Conservation (phyloP, 2,888 invertebrate species). For the Scaptomyza caliginosa region DNA sequence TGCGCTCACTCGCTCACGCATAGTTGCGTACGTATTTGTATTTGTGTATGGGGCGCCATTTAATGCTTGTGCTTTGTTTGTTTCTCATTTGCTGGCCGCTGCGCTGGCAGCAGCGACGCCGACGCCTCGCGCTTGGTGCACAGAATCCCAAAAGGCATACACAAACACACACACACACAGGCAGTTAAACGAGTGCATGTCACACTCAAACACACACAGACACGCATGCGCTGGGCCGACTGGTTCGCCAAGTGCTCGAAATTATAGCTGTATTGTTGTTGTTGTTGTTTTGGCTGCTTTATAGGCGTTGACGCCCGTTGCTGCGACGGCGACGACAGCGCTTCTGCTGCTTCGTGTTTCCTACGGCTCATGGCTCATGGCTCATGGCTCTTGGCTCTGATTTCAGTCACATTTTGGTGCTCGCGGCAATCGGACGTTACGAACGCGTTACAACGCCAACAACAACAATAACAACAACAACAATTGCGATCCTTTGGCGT, state of each 20-base stretch:
- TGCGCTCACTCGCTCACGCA: constrained; percentile 45
- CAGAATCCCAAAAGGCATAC: constrained; percentile 69
- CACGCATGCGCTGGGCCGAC: constrained; percentile 60
- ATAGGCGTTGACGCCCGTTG: constrained; percentile 63
- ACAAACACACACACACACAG: constrained; percentile 12
- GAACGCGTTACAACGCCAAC: constrained; percentile 25
- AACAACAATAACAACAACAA: constrained; percentile 17
- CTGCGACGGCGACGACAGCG: constrained; percentile 45
- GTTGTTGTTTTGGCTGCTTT: constrained; percentile 9
- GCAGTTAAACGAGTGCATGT: neutral
- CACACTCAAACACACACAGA: constrained; percentile 34
- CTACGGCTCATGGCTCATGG: constrained; percentile 67
- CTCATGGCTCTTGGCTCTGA: constrained; percentile 64
- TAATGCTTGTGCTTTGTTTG: constrained; percentile 66
- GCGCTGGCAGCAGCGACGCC: constrained; percentile 43
- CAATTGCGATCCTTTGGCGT: constrained; percentile 63
- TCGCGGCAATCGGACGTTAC: constrained; percentile 80
- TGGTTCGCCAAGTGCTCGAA: constrained; percentile 65
- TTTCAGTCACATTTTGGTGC: constrained; percentile 83
- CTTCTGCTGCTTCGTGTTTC: constrained; percentile 48
- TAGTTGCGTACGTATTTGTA: constrained; percentile 43
- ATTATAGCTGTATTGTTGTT: constrained; percentile 25
- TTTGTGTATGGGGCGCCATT: constrained; percentile 81
- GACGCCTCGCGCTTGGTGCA: constrained; percentile 51
- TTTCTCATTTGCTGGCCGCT: constrained; percentile 63